phyloP scores from a whole-genome alignment of 2,888 invertebrate species.

The Drosophila ezoana region DNA sequence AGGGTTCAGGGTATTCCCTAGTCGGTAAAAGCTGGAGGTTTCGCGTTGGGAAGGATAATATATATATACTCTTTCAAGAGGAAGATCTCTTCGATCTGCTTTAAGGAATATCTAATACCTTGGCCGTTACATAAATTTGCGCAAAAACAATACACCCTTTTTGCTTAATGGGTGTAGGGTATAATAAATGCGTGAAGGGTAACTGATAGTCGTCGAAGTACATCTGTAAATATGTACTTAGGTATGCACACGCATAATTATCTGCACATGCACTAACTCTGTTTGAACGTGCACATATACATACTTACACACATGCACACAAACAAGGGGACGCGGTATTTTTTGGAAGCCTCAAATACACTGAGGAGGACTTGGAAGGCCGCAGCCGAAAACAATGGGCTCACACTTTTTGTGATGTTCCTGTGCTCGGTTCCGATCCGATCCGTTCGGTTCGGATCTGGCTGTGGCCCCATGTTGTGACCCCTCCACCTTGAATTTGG shows the following conservation, averaged over 20 bases:
- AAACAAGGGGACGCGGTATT: slow-evolving; percentile 3
- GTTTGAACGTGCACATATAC: not conserved
- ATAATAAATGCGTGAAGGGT: not conserved
- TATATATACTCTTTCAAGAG: no score
- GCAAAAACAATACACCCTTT: no score
- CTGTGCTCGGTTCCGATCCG: not conserved
- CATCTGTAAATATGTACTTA: not conserved
- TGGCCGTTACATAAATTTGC: no score
- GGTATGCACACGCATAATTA: slow-evolving; percentile 5
- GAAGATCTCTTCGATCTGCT: no score
- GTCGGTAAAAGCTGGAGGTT: no score
- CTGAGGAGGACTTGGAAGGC: slow-evolving; percentile 8
- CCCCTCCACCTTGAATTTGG: slow-evolving; percentile 6
- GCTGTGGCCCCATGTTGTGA: slow-evolving; percentile 35
- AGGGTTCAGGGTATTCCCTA: no score
- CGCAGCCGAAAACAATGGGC: slow-evolving; percentile 41
- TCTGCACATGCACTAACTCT: not conserved
- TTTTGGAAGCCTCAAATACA: slow-evolving; percentile 22
- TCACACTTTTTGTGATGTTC: slow-evolving; percentile 36
- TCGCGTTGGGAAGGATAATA: no score
- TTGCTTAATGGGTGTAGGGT: no score
- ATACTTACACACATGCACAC: not conserved
- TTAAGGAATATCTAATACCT: no score
- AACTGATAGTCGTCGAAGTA: not conserved
- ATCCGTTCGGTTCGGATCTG: not conserved